These are phyloP conservation scores for Pteria penguin DNA, from an alignment of 2,888 invertebrate species.

Conservation along the genomic window DNA sequence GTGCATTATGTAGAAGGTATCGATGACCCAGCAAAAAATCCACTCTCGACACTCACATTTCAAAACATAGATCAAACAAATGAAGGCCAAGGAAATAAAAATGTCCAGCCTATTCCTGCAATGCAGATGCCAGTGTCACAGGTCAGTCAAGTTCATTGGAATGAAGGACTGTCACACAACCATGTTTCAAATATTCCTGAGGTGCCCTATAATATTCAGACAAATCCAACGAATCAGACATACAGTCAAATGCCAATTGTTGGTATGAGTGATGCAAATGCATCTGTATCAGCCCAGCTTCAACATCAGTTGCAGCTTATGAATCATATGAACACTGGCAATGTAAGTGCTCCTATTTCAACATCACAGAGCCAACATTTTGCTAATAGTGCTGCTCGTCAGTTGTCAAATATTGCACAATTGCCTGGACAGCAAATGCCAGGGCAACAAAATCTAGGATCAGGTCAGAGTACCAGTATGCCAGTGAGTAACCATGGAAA, in stretches of 20 bases:
- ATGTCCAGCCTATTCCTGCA: neutral
- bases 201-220: constrained; percentile 7
- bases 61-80: neutral
- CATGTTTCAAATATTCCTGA: neutral
- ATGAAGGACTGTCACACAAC: constrained; percentile 10
- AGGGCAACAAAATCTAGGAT: too few relatives aligned
- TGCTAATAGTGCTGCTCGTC: neutral
- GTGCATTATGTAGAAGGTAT: constrained; percentile 76
- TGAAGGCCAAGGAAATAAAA: neutral
- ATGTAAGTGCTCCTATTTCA: neutral
- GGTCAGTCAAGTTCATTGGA: constrained; percentile 15
- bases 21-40: constrained; percentile 78
- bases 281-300: neutral
- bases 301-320: neutral
- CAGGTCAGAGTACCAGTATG: neutral
- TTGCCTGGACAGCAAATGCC: neutral
- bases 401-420: neutral
- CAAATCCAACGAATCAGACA: constrained; percentile 14
- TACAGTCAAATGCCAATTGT: constrained; percentile 1
- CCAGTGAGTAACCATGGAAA: neutral
- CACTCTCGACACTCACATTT: constrained; percentile 50
- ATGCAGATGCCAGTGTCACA: neutral
- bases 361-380: neutral
- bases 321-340: neutral
- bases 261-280: constrained; percentile 3